phyloP scores from a whole-genome alignment of 1,140 invertebrate genomes.

The Capitella teleta region DNA sequence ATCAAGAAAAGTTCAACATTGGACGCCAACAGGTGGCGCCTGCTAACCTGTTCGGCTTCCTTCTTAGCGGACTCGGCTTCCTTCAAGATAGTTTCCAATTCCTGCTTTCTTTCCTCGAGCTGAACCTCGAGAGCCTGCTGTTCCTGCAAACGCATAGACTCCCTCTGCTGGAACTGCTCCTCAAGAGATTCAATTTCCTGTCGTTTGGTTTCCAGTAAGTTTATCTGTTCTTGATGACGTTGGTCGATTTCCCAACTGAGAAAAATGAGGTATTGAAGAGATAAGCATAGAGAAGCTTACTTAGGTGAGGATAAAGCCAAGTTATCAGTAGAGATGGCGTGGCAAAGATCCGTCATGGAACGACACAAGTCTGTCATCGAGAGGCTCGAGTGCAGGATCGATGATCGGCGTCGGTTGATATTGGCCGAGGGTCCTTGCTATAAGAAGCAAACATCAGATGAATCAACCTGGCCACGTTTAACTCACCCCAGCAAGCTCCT shows the following conservation, averaged over 20 bases:
- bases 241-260: constrained; percentile 12
- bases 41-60: constrained; percentile 19
- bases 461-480: not conserved
- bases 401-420: too few relatives aligned
- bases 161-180: constrained; percentile 19
- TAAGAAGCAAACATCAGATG: too few relatives aligned
- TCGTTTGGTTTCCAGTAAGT: constrained; percentile 20
- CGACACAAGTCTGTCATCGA: constrained; percentile 70
- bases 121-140: constrained; percentile 22
- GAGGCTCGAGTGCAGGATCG: too few relatives aligned
- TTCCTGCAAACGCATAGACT: constrained; percentile 19
- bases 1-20: not conserved
- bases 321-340: constrained; percentile 27
- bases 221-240: constrained; percentile 20
- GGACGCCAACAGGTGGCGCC: constrained; percentile 1
- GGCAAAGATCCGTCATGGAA: too few relatives aligned
- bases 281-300: not conserved
- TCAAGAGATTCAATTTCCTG: constrained; percentile 29
- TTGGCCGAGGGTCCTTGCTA: too few relatives aligned
- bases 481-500: constrained; percentile 41
- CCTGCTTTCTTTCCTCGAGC: constrained; percentile 18
- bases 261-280: constrained; percentile 1
- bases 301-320: constrained; percentile 5
- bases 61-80: constrained; percentile 19
- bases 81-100: constrained; percentile 18